These are phyloP conservation scores for Hydropsyche tenuis DNA, from an alignment of 1,140 invertebrate genomes.

Conservation along the genomic window DNA sequence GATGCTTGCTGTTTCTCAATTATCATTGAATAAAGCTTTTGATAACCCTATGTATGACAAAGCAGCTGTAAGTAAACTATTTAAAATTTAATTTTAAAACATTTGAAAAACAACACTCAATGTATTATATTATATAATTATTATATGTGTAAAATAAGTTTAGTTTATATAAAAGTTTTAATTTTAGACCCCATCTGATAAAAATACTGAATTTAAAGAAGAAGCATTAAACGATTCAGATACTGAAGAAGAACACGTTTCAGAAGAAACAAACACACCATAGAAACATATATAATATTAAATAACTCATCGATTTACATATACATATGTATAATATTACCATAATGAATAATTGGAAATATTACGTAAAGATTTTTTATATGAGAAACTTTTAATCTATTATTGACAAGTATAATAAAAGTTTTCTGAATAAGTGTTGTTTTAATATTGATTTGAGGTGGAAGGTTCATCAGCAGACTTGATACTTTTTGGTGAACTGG, in stretches of 20 bases:
- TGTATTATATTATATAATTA: neutral
- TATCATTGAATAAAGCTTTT: slow-evolving; percentile 44
- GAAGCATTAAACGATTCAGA: slow-evolving; percentile 16
- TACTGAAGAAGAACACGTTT: slow-evolving; percentile 5
- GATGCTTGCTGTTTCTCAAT: slow-evolving; percentile 40
- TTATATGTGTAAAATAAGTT: neutral
- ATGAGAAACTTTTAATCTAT: too few species aligned
- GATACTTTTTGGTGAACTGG: neutral
- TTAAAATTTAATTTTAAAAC: neutral
- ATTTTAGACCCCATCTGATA: slow-evolving; percentile 22
- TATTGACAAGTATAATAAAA: too few species aligned
- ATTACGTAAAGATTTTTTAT: too few species aligned
- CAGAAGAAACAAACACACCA: neutral
- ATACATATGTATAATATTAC: too few species aligned
- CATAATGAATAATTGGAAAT: too few species aligned
- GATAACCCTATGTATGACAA: slow-evolving; percentile 44
- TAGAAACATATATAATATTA: neutral
- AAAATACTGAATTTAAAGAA: slow-evolving; percentile 24
- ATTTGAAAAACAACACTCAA: neutral
- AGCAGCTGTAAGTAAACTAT: slow-evolving; percentile 13
- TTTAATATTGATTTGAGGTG: too few species aligned
- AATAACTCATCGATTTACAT: too few species aligned
- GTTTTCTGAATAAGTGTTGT: too few species aligned
- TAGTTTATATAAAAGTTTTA: neutral
- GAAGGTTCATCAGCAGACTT: too few species aligned